These are phyloP conservation scores for Cheilosia impressa DNA, from an alignment of 2,888 invertebrate genomes.

Conservation along the genomic window DNA sequence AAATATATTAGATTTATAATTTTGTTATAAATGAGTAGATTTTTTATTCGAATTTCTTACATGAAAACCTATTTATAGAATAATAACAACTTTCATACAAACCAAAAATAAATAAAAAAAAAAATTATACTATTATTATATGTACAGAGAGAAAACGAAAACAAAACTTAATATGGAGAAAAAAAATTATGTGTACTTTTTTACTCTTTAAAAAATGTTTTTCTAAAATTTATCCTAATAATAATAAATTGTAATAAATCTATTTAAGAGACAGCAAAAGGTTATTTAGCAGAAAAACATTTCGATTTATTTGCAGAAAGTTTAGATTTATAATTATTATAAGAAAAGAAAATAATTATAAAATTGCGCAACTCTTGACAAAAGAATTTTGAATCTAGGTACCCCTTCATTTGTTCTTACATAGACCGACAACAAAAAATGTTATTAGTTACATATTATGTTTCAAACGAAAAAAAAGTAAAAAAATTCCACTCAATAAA, in stretches of 20 bases:
- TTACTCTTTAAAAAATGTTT: slow-evolving; percentile 68
- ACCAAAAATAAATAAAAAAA: slow-evolving; percentile 35
- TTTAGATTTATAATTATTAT: slow-evolving; percentile 35
- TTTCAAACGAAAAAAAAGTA: slow-evolving; percentile 33
- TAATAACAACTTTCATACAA: slow-evolving; percentile 70
- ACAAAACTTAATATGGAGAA: slow-evolving; percentile 45
- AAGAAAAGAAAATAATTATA: slow-evolving; percentile 32
- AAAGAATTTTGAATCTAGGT: slow-evolving; percentile 32
- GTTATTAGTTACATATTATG: slow-evolving; percentile 68
- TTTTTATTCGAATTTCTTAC: slow-evolving; percentile 78
- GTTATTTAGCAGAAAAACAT: slow-evolving; percentile 57
- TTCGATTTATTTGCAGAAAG: slow-evolving; percentile 60
- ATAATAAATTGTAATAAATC: slow-evolving; percentile 51
- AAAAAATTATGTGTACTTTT: slow-evolving; percentile 71
- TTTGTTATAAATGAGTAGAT: slow-evolving; percentile 78
- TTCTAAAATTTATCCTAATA: slow-evolving; percentile 69
- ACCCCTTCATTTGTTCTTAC: slow-evolving; percentile 32
- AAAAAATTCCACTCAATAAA: slow-evolving; percentile 57
- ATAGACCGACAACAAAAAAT: slow-evolving; percentile 62
- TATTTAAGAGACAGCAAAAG: slow-evolving; percentile 46
- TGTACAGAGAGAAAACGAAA: slow-evolving; percentile 49
- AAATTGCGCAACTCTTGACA: slow-evolving; percentile 51
- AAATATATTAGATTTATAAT: slow-evolving; percentile 74
- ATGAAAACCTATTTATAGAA: slow-evolving; percentile 73
- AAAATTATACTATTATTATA: slow-evolving; percentile 59